phyloP scores from a whole-genome alignment of 2,797 vertebrate genomes.

The Trematomus bernacchii region DNA sequence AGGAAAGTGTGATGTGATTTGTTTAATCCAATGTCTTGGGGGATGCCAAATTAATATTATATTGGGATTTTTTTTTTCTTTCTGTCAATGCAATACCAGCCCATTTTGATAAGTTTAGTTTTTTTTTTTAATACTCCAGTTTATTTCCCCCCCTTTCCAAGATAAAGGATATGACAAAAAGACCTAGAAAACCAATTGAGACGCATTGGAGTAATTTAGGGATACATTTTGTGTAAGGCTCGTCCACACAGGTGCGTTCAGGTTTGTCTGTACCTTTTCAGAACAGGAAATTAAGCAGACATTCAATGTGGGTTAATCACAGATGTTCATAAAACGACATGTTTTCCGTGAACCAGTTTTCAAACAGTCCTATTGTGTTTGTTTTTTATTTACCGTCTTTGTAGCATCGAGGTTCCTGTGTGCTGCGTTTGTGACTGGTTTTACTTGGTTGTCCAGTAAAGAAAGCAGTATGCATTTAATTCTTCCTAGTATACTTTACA shows the following conservation, averaged over 20 bases:
- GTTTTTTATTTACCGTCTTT: conserved; percentile 33
- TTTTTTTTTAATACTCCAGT: conserved; percentile 16
- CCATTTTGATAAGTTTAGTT: conserved; percentile 11
- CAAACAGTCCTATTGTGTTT: conserved; percentile 10
- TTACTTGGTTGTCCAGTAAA: conserved; percentile 50
- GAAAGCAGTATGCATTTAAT: conserved; percentile 32
- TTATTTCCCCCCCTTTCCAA: background rate
- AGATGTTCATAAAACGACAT: too few relatives aligned
- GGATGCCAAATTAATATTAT: conserved; percentile 10
- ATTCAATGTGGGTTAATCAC: too few relatives aligned
- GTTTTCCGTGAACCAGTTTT: too few relatives aligned
- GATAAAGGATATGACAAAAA: background rate
- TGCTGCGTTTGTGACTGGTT: conserved; percentile 47
- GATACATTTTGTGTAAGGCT: background rate
- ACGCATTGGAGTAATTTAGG: background rate
- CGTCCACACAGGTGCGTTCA: conserved; percentile 12
- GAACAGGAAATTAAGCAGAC: too few relatives aligned
- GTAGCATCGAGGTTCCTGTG: conserved; percentile 36
- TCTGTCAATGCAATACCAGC: conserved; percentile 21
- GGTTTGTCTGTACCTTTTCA: background rate
- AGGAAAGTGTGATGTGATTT: conserved; percentile 33
- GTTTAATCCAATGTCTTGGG: conserved; percentile 57
- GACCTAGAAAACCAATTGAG: background rate
- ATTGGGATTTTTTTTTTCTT: conserved; percentile 6
- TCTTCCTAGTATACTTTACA: conserved; percentile 51